phyloP scores from a whole-genome alignment of 2,888 invertebrate species.

The Hypomecis atomaria region DNA sequence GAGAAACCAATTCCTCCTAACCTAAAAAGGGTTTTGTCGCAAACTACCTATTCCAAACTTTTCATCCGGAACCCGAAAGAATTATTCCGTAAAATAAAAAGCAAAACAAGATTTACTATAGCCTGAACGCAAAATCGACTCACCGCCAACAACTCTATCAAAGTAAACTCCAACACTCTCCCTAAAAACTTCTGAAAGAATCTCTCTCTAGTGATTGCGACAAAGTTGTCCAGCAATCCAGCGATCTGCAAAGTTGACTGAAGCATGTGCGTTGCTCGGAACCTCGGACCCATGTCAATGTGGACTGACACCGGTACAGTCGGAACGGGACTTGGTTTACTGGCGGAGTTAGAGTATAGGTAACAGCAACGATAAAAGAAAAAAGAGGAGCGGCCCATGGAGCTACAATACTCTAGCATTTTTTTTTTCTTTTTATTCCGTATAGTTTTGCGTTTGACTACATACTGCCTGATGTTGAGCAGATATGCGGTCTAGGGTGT shows the following conservation, averaged over 20 bases:
- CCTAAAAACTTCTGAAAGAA: neutral
- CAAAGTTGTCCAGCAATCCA: conserved; percentile 4
- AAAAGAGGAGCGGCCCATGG: too few species aligned
- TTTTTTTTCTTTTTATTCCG: too few species aligned
- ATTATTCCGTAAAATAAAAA: conserved; percentile 50
- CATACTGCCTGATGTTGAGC: too few species aligned
- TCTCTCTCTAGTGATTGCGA: conserved; percentile 2
- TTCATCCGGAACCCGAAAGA: conserved; percentile 43
- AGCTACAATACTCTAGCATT: too few species aligned
- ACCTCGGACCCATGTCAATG: conserved; percentile 47
- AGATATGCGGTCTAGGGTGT: too few species aligned
- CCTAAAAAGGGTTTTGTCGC: conserved; percentile 44
- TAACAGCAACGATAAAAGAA: conserved; percentile 17
- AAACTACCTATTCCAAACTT: conserved; percentile 43
- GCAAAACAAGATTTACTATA: conserved; percentile 54
- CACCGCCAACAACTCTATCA: neutral
- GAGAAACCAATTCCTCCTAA: conserved; percentile 43
- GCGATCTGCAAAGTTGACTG: conserved; percentile 25
- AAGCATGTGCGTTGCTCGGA: conserved; percentile 39
- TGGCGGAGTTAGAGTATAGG: conserved; percentile 40
- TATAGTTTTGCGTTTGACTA: too few species aligned
- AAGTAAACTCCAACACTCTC: neutral
- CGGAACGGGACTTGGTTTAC: conserved; percentile 43
- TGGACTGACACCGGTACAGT: conserved; percentile 39
- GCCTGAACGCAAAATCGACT: conserved; percentile 9